phyloP scores from a whole-genome alignment of 2,888 invertebrate genomes.

The Podabrus alpinus region DNA sequence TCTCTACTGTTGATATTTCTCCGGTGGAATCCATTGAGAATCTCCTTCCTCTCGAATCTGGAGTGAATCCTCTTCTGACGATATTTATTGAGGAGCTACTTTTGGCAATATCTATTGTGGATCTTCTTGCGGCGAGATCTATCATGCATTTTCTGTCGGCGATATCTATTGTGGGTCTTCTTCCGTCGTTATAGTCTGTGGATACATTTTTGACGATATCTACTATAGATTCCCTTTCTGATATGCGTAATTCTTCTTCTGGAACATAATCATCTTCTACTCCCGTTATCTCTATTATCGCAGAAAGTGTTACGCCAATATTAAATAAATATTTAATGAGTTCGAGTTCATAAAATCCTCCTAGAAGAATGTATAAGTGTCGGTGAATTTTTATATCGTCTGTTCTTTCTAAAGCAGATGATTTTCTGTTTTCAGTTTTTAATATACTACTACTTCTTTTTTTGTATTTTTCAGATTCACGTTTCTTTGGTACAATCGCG shows the following conservation, averaged over 20 bases:
- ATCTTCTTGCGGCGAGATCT: not conserved
- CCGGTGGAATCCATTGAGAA: no score
- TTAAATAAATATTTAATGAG: not conserved
- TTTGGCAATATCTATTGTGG: no score
- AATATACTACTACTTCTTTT: not conserved
- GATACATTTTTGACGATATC: no score
- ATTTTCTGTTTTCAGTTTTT: not conserved
- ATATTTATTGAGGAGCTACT: no score
- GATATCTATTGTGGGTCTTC: no score
- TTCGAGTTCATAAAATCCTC: not conserved
- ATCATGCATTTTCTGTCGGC: no score
- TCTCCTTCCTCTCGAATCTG: no score
- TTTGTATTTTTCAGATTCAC: not conserved
- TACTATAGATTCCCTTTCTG: not conserved
- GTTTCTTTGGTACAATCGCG: not conserved
- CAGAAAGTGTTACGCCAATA: not conserved
- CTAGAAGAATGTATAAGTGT: slow-evolving; percentile 4
- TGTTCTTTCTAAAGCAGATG: not conserved
- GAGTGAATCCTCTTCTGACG: no score
- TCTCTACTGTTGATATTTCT: no score
- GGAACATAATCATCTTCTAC: not conserved
- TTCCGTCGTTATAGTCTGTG: no score
- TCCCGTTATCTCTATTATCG: not conserved
- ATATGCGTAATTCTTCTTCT: not conserved
- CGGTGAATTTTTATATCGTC: not conserved